These are phyloP conservation scores for Megalops atlanticus DNA, from an alignment of 2,113 vertebrate species.

Conservation along the genomic window DNA sequence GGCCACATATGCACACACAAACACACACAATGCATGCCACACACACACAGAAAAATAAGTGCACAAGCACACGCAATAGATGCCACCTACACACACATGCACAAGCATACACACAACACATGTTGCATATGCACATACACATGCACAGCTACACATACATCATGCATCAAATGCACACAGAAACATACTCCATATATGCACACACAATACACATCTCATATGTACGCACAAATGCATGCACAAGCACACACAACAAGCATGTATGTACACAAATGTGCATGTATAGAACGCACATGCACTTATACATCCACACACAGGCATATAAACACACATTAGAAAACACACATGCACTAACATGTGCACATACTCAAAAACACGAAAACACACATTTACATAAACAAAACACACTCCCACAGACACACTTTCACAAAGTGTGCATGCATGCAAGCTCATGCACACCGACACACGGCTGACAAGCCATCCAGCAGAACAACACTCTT, in stretches of 20 bases:
- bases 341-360: not conserved
- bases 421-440: not conserved
- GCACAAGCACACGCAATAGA: not conserved
- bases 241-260: not conserved
- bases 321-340: not conserved
- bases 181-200: not conserved
- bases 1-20: not conserved
- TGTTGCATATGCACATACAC: not conserved
- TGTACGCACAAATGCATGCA: not conserved
- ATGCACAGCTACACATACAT: not conserved
- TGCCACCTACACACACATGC: not conserved
- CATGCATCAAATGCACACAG: not conserved
- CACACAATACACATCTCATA: not conserved
- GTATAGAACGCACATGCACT: not conserved
- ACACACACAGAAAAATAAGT: not conserved
- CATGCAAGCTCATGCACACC: no score
- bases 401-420: not conserved
- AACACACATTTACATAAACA: not conserved
- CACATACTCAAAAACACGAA: not conserved
- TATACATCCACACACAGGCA: not conserved
- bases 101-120: not conserved
- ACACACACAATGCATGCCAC: not conserved
- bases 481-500: no score
- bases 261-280: no score
- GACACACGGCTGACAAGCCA: no score